Percentiles rank a stretch among this genome's conserved stretches.
These are phyloP conservation scores for Rhodophaea formosa DNA, from an alignment of 2,888 invertebrate genomes.

Conservation along the genomic window DNA sequence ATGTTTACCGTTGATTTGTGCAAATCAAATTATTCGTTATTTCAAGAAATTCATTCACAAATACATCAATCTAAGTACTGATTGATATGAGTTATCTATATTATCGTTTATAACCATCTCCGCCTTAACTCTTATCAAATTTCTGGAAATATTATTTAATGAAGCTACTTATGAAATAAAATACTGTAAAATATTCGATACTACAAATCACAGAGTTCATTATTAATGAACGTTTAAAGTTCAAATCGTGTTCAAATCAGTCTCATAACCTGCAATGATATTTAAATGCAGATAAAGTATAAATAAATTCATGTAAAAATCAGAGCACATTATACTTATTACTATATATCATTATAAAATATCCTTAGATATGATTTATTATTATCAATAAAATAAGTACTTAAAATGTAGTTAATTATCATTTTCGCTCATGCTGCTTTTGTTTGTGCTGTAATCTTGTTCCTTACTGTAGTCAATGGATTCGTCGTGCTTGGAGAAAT, in stretches of 20 bases:
- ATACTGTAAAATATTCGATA: background rate
- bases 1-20: background rate
- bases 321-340: no score
- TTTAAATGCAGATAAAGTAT: background rate
- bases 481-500: constrained; percentile 67
- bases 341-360: no score
- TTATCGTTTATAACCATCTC: background rate
- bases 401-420: constrained; percentile 34
- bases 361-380: no score
- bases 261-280: background rate
- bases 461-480: constrained; percentile 67
- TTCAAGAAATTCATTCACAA: background rate
- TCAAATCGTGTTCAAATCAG: background rate
- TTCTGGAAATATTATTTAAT: background rate
- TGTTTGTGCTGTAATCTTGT: constrained; percentile 60
- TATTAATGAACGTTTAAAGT: background rate
- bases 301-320: no score
- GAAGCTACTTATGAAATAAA: constrained; percentile 2
- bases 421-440: constrained; percentile 50
- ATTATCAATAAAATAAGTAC: no score
- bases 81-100: background rate
- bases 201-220: background rate
- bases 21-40: background rate
- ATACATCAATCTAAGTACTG: background rate
- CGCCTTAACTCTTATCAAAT: background rate